Base-by-base conservation (phyloP, 1,140 invertebrate species). In the Sitodiplosis mosellana region DNA sequence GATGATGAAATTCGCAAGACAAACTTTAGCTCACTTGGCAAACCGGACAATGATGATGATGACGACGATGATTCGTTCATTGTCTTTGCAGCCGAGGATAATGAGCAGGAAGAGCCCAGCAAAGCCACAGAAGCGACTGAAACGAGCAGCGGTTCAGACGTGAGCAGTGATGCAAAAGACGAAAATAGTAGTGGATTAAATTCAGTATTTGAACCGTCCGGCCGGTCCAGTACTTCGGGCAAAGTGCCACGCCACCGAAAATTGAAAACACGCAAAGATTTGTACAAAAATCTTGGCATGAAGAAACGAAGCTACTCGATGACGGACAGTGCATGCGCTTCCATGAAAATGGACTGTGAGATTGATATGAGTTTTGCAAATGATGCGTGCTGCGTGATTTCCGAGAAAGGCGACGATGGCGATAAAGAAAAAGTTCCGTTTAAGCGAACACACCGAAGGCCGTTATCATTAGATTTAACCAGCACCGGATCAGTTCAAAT, bases 71-170 rank as follows among this genome's bases (percentile, higher is more conserved):
- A 21, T 42, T 38, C 1, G 38, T 48, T 4, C 53, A 49, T 63
- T 57, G 55, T 61, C 57, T 63, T 64, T 49, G 59, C 59, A 53
- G 60, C 59, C 48, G 56, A 67, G 27, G 67, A 60, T 33, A 52
- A 55, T 11, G 4, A 46, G 27, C 44, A 48, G 38, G 46, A 49
- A 4, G 45, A 44, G 27, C 49, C 42, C n/a, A 47, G 43, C 41
- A 47, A 48, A 10, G 45, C 10, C 17, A 18, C 8, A 7, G 41
- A 43, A 7, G 15, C n/a, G 4, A 43, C 17, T 11, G 20, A 21
- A 2, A 27, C 10, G 10, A 27, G 27, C 27, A 40, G 4, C 17
- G 37, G 14, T 40, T 40, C 37, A 4, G 14, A 15, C 17, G 5
- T 6, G 12, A 43, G 17, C 20, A 18, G 18, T n/a, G 11, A 20